These are phyloP conservation scores for Tinamus major DNA, from an alignment of 2,797 vertebrate genomes.

Conservation along the genomic window DNA sequence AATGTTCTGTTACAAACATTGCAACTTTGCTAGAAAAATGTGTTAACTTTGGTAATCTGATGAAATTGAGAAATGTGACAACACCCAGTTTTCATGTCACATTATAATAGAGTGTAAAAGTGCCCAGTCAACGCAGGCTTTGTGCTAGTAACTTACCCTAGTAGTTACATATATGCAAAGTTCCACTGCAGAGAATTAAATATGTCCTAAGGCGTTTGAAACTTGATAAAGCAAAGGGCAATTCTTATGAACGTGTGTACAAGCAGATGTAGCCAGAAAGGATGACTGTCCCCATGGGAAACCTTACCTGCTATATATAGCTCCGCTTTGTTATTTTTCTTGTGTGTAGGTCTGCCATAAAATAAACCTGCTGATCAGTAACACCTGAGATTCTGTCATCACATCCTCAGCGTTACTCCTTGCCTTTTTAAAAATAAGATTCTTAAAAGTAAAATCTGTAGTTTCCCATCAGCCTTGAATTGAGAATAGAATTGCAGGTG, in stretches of 20 bases:
- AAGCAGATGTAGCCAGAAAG: conserved; percentile 47
- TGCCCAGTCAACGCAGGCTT: conserved; percentile 42
- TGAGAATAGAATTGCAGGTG: not conserved
- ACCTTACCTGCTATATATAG: not conserved
- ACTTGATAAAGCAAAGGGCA: conserved; percentile 54
- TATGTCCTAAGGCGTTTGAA: conserved; percentile 45
- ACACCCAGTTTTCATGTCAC: not conserved
- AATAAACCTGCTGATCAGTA: not conserved
- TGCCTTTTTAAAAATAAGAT: not conserved
- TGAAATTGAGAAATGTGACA: not conserved
- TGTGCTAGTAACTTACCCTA: conserved; percentile 4
- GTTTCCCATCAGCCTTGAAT: not conserved
- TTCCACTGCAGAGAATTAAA: conserved; percentile 56
- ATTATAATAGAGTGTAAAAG: not conserved
- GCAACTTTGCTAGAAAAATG: not conserved
- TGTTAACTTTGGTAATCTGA: conserved; percentile 5
- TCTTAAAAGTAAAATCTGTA: not conserved
- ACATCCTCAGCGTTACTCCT: rapidly evolving
- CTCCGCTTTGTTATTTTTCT: conserved; percentile 18
- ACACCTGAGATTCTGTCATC: not conserved
- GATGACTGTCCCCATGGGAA: conserved; percentile 21
- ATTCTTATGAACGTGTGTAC: conserved; percentile 56
- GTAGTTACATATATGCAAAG: conserved; percentile 28
- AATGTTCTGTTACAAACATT: not conserved
- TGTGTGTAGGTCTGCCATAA: not conserved